These are phyloP conservation scores for Julus scanicus DNA, from an alignment of 2,888 invertebrate species.

Conservation along the genomic window DNA sequence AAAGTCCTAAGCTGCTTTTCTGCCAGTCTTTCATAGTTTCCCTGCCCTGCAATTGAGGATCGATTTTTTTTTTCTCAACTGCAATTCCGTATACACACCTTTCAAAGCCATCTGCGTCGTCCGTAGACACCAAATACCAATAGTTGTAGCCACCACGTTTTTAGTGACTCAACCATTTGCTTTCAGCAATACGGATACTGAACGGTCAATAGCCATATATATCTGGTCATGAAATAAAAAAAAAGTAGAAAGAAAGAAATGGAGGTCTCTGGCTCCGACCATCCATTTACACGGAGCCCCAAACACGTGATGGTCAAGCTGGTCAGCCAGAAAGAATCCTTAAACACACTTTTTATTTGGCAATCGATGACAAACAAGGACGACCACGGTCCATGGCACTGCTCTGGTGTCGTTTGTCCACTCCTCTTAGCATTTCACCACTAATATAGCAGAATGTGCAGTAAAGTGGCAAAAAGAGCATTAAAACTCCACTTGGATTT, in stretches of 20 bases:
- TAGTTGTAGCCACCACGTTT: slow-evolving; percentile 5
- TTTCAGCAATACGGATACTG: neutral
- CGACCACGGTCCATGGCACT: neutral
- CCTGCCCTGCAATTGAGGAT: neutral
- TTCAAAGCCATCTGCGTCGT: slow-evolving; percentile 26
- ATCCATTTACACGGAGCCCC: slow-evolving; percentile 6
- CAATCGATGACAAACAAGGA: slow-evolving; percentile 35
- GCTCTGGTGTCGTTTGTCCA: neutral
- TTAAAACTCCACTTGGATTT: slow-evolving; percentile 7
- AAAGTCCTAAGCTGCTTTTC: slow-evolving; percentile 39
- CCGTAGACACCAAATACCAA: slow-evolving; percentile 5
- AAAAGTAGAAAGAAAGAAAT: neutral
- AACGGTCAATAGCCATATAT: slow-evolving; percentile 24
- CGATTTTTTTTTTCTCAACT: neutral
- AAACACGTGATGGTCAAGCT: slow-evolving; percentile 20
- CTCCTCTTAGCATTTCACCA: slow-evolving; percentile 2
- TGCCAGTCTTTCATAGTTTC: slow-evolving; percentile 36
- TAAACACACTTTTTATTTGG: slow-evolving; percentile 32
- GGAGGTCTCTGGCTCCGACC: slow-evolving; percentile 13
- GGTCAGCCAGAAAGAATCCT: slow-evolving; percentile 41
- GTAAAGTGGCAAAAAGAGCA: neutral
- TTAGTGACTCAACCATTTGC: neutral
- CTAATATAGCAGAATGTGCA: slow-evolving; percentile 39
- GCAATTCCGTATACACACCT: slow-evolving; percentile 21
- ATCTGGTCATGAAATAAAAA: neutral